Conservation (phyloP, 1,140 invertebrate genomes). For the Drosophila willistoni region DNA sequence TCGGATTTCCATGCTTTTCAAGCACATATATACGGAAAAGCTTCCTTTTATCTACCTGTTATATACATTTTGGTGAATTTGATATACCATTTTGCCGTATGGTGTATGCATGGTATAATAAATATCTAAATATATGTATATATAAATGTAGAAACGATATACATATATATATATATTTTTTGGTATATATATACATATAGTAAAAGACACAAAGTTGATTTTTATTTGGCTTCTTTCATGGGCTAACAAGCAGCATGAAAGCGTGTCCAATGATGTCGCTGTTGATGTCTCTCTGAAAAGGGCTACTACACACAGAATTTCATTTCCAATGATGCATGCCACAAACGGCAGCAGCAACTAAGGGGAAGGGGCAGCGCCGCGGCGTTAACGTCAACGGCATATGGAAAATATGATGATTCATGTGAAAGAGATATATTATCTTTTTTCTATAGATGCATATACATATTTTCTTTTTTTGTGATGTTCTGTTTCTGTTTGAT, state of each 20-base stretch:
- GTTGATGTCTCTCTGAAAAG: constrained; percentile 35
- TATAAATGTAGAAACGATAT: not conserved
- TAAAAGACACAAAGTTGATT: constrained; percentile 28
- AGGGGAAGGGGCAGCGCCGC: not conserved
- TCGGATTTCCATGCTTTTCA: not conserved
- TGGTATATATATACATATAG: not conserved
- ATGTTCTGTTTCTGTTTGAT: constrained; percentile 34
- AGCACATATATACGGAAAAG: not conserved
- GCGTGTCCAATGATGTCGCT: constrained; percentile 54
- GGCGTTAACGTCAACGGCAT: not conserved
- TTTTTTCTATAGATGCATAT: not conserved
- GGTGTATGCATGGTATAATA: no score
- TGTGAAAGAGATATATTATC: constrained; percentile 5
- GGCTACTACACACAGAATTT: constrained; percentile 32
- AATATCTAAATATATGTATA: not conserved
- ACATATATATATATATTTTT: not conserved
- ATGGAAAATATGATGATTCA: constrained; percentile 13
- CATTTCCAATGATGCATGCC: constrained; percentile 54
- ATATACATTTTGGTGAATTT: no score
- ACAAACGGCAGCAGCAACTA: constrained; percentile 12
- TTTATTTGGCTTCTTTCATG: constrained; percentile 56
- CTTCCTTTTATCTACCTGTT: no score
- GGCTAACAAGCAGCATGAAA: constrained; percentile 63
- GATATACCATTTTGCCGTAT: no score
- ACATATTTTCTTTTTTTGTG: not conserved